phyloP scores from a whole-genome alignment of 2,113 vertebrate species.

The Lampris megalopsis region DNA sequence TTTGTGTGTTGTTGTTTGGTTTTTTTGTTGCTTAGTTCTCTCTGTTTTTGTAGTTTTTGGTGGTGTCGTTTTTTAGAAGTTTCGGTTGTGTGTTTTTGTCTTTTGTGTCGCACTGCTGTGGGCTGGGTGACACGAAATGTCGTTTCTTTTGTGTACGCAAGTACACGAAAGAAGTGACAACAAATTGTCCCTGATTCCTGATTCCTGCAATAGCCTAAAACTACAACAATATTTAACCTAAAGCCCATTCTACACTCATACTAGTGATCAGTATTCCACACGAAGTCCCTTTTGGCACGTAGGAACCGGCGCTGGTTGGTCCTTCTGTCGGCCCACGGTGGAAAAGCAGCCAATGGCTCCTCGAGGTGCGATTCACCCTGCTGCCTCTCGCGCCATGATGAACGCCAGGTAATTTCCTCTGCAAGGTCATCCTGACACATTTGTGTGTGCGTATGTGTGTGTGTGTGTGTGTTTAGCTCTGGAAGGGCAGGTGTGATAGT shows the following conservation, averaged over 20 bases:
- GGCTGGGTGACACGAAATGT: no score
- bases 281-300: background rate
- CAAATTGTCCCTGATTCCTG: no score
- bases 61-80: no score
- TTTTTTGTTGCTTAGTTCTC: no score
- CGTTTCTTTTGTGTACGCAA: background rate
- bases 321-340: no score
- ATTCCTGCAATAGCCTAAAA: background rate
- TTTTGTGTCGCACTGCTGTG: no score
- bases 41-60: no score
- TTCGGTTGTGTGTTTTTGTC: no score
- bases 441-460: background rate
- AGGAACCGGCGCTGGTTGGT: no score
- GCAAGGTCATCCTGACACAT: constrained; percentile 58
- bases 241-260: background rate
- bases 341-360: constrained; percentile 27
- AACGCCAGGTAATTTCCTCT: constrained; percentile 57
- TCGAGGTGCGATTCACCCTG: constrained; percentile 52
- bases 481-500: background rate
- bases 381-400: constrained; percentile 50
- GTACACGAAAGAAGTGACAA: background rate
- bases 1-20: no score
- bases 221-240: background rate
- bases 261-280: background rate
- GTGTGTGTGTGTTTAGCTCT: background rate